Base-by-base conservation (phyloP, 2,888 invertebrate genomes). In the Hedya salicella region DNA sequence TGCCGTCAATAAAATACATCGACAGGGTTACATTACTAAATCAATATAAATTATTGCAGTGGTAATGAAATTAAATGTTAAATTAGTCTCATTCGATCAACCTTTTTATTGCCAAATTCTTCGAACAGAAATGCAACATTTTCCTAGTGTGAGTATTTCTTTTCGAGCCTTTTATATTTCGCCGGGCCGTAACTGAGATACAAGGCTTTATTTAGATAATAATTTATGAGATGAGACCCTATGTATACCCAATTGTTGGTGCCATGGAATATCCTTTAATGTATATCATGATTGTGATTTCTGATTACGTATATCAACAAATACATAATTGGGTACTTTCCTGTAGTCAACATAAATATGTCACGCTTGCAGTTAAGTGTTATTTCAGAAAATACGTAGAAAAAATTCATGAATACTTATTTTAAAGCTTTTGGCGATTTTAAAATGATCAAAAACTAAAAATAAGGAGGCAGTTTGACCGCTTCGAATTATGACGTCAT, bases 71-170 rank as follows among this genome's bases (percentile, higher is more conserved):
- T 36, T 48, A 21, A 53, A 30, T 39, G 25, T 52, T 54, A 65
- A 67, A n/a, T 59, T 70, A 76, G 74, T 74, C 73, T 77, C 75
- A 54, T 60, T 70, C 64, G 67, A 69, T 64, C 63, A 73, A 73
- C 69, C 73, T 72, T 73, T 74, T 52, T 59, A 36, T 61, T 62
- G 68, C 63, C 67, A 67, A 44, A 60, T 42, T 46, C 14, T 61
- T 42, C 42, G 44, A 44, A 44, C 71, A 71, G 71, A 78, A 77
- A 78, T 75, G 74, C 76, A 72, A 54, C 40, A 59, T 25, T 50
- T 50, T 53, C 69, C 40, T 71, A 62, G 66, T 68, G 64, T 76
- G 77, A 79, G 78, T 79, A 78, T 78, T 78, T 71, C 67, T 46
- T 68, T 66, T 77, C 75, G 74, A 77, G 74, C 48, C 46, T 21